These are phyloP conservation scores for Herpetotheres cachinnans DNA, from an alignment of 2,113 vertebrate species.

Conservation along the genomic window DNA sequence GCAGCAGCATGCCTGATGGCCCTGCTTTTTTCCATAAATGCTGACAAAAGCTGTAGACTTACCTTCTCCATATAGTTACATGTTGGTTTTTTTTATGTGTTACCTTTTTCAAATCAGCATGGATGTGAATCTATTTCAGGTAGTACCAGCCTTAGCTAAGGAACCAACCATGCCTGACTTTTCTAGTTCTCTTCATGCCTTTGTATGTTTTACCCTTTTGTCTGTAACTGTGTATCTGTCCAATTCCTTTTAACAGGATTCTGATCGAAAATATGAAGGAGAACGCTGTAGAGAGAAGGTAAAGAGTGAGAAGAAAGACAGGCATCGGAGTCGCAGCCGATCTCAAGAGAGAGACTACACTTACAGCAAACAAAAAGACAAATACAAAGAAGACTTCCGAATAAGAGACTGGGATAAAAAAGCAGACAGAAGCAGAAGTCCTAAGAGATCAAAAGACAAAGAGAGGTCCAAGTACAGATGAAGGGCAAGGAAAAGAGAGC, in stretches of 20 bases:
- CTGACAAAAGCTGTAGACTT: background rate
- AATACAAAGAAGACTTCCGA: conserved; percentile 12
- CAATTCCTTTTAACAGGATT: conserved; percentile 56
- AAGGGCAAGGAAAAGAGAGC: background rate
- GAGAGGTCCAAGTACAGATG: conserved; percentile 83
- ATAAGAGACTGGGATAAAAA: conserved; percentile 76
- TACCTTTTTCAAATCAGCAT: background rate
- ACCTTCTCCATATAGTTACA: background rate
- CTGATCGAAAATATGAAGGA: conserved; percentile 68
- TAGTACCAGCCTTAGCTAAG: background rate
- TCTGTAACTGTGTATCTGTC: background rate
- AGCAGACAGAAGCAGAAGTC: conserved; percentile 80
- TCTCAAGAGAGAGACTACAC: conserved; percentile 74
- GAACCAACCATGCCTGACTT: background rate
- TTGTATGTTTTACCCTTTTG: background rate
- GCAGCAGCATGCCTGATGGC: background rate
- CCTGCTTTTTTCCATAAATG: background rate
- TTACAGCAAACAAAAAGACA: conserved; percentile 65
- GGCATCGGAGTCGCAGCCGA: conserved; percentile 77
- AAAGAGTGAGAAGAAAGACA: conserved; percentile 73
- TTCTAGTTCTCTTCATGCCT: background rate
- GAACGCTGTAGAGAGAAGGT: conserved; percentile 73
- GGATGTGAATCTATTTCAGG: background rate
- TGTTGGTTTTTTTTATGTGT: background rate
- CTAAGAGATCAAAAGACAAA: conserved; percentile 85